Base-by-base conservation (phyloP, 2,797 vertebrate species). In the Toxotes lorentzi region DNA sequence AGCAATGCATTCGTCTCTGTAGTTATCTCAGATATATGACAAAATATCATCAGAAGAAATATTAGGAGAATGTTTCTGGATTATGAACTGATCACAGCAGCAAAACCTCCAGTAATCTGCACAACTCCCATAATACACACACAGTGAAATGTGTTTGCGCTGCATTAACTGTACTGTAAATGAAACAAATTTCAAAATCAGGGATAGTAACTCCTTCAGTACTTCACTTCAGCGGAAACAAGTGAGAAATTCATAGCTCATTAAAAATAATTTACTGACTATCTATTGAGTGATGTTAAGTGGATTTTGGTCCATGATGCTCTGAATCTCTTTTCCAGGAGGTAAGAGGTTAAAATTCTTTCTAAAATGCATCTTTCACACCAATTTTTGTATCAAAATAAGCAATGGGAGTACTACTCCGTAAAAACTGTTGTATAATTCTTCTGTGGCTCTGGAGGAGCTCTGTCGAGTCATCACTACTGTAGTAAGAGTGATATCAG, bases 41-140 rank as follows among this genome's bases (percentile, higher is more conserved):
- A 73, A 58, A 30, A 84, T 65, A 69, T 73, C 68, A 83, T 85
- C 73, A 67, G 19, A 79, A 57, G 70, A 8, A 78, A 69, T 32
- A 40, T 32, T 70, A 32, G 43, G 14, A 19, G 12, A 64, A 66
- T 19, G 27, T 66, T 78, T 67, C 59, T 43, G 64, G 47, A 65
- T 70, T 63, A 43, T 65, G 19, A 78, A 73, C 34, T 41, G 61
- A 83, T 86, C 56, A 64, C 47, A 71, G 71, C 0, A 54, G 7
- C 19, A 51, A 16, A 61, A 57, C 27, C 23, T 70, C 16, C 43
- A n/a, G 40, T 79, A 66, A 82, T 66, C 38, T 64, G 45, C 41
- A 48, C 34, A 41, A 70, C 23, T 0, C 13, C 54, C 19, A 30
- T 19, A 70, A 54, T 11, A 58, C 40, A 74, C 35, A 58, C 53